Conservation (phyloP, 2,113 vertebrate species). For the Salvelinus fontinalis region DNA sequence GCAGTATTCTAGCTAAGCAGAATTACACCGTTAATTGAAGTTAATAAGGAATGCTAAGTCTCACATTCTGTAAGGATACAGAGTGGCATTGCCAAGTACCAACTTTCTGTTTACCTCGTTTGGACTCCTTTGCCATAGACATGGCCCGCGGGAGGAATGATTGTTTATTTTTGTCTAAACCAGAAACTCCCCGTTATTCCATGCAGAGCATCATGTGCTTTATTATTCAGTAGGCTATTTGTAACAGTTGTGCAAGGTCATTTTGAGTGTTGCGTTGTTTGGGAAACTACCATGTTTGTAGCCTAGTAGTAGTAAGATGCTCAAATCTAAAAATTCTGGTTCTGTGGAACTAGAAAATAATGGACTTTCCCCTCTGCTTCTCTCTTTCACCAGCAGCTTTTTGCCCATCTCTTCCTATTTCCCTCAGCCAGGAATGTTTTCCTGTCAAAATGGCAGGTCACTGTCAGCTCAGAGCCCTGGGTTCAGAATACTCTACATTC, state of each 20-base stretch:
- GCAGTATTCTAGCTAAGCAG: not conserved
- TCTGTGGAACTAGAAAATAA: no score
- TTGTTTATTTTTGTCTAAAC: no score
- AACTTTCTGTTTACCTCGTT: not conserved
- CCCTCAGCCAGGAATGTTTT: not conserved
- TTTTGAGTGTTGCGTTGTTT: no score
- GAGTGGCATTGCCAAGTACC: not conserved
- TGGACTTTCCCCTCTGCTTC: no score
- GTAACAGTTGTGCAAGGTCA: slow-evolving; percentile 4
- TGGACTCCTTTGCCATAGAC: not conserved
- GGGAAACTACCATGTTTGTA: no score
- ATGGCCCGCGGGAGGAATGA: not conserved
- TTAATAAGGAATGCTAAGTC: not conserved
- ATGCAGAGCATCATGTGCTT: slow-evolving; percentile 23
- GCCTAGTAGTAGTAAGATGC: no score
- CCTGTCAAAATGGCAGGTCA: not conserved
- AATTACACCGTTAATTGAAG: not conserved
- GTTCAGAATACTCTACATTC: slow-evolving; percentile 6
- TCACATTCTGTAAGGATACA: not conserved
- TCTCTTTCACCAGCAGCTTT: not conserved
- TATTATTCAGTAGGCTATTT: slow-evolving; percentile 63
- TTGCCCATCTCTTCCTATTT: not conserved
- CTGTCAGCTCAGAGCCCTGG: not conserved
- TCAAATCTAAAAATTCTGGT: no score
- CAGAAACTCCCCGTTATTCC: no score